Conservation (phyloP, 92 coral and sea anemone genomes). For the Zoanthus gigantus region DNA sequence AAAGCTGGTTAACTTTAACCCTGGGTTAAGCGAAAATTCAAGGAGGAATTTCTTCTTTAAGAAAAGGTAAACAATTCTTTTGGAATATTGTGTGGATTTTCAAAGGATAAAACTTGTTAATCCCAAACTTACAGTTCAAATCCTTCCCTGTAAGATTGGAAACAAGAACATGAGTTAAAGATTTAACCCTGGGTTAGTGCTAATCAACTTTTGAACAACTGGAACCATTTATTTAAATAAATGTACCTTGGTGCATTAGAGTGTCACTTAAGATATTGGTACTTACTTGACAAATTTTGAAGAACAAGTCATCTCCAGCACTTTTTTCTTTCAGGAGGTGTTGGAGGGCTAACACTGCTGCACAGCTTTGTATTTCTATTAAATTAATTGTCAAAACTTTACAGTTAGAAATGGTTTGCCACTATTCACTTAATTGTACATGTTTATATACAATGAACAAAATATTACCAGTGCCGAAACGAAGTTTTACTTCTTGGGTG, state of each 20-base stretch:
- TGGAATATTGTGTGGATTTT: too few species aligned
- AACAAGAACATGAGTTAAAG: too few species aligned
- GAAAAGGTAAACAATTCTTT: too few species aligned
- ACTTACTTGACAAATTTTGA: neutral
- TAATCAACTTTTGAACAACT: too few species aligned
- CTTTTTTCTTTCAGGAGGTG: neutral
- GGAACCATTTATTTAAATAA: neutral
- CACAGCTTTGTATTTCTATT: constrained; percentile 1
- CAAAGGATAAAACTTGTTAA: too few species aligned
- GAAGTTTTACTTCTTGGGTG: neutral
- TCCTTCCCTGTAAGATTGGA: too few species aligned
- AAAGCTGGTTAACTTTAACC: too few species aligned
- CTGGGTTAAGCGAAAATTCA: too few species aligned
- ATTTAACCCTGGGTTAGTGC: too few species aligned
- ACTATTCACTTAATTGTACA: neutral
- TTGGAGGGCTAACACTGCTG: neutral
- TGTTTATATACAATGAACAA: neutral
- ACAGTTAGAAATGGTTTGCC: neutral
- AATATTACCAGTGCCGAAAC: neutral
- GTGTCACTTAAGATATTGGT: neutral
- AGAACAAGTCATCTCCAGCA: constrained; percentile 2
- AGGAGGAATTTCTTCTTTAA: too few species aligned
- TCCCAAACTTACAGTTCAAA: too few species aligned
- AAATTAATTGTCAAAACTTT: neutral
- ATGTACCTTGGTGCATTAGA: constrained; percentile 2